Evolutionary conservation across 2,113 vertebrate species (phyloP), one percentile per base, ranked within the genome.

Genomic region (Actinemys pallida): DNA sequence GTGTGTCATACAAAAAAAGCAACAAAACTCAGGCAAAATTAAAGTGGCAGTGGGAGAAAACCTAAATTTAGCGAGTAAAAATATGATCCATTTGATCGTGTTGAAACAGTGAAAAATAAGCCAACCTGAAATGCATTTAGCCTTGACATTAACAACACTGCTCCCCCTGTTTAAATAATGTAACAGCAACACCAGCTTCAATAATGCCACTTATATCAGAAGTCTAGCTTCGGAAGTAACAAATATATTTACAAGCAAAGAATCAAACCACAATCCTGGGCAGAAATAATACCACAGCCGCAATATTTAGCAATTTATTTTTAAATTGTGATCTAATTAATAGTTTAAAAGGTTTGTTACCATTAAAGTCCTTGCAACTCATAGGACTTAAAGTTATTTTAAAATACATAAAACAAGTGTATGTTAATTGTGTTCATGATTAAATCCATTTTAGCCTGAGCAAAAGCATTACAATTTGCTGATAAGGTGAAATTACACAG

Each of bases 21-120:
- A 89, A 2, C 12, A 91, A 79, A 5, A 87, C 14, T 54, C 52
- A 87, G 59, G 81, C 17, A 93, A 88, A 78, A 16, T 59, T 2
- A 25, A 75, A 79, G 10, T 85, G 78, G 17, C 76, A 39, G 27
- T 4, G 39, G 22, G 10, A 89, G 50, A 87, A 87, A 49, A 45
- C 11, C 42, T 52, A 81, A 83, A 20, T 14, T 45, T 59, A 82
- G 47, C 4, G 3, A 57, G 57, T 19, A 69, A 69, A 52, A 59
- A 80, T 81, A 87, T 39, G 87, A 75, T 25, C 57, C 79, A 45
- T 16, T 75, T 47, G 54, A 50, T 19, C n/a, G 25, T 53, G 84
- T 47, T 0, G 3, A 10, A 83, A 89, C 4, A 16, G 0, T 45
- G 50, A 3, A 19, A 88, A 69, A 6, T 29, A 76, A 78, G 75